phyloP scores from a whole-genome alignment of 30 jellyfish, hydroid and myxozoan species.

The Aurelia sp. region DNA sequence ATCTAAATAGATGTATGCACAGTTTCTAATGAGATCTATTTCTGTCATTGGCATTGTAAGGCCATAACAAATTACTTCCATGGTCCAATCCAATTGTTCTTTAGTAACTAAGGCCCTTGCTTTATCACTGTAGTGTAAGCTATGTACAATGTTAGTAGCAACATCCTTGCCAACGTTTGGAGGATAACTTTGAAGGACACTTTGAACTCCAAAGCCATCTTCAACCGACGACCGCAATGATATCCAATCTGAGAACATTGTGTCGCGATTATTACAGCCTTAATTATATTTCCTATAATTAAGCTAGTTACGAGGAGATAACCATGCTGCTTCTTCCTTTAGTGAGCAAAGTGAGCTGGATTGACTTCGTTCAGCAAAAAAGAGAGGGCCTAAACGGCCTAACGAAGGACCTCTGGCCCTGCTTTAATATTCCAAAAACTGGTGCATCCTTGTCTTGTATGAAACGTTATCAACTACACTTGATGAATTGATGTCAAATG shows the following conservation, averaged over 20 bases:
- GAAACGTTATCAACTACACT: too few species aligned
- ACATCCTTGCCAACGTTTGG: slow-evolving; percentile 91
- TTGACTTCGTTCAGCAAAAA: too few species aligned
- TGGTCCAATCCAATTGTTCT: slow-evolving; percentile 97
- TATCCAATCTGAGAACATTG: slow-evolving; percentile 95
- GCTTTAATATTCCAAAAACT: too few species aligned
- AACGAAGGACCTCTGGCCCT: too few species aligned
- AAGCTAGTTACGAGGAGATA: too few species aligned
- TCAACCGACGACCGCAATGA: slow-evolving; percentile 86
- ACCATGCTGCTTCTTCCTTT: too few species aligned
- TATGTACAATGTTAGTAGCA: slow-evolving; percentile 81
- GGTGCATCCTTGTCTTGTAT: too few species aligned
- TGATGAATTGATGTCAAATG: too few species aligned
- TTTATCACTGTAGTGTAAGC: slow-evolving; percentile 81
- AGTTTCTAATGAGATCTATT: slow-evolving; percentile 87
- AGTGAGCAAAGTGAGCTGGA: too few species aligned
- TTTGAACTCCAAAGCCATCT: slow-evolving; percentile 85
- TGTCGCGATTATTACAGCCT: neutral
- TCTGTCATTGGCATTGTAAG: slow-evolving; percentile 94
- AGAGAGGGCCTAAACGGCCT: too few species aligned
- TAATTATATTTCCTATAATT: too few species aligned
- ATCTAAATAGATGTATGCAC: slow-evolving; percentile 88
- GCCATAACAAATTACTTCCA: slow-evolving; percentile 99
- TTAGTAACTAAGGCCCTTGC: slow-evolving; percentile 67
- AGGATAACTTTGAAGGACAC: slow-evolving; percentile 91